phyloP scores from a whole-genome alignment of 2,888 invertebrate genomes.

The Hanleya hanleyi region DNA sequence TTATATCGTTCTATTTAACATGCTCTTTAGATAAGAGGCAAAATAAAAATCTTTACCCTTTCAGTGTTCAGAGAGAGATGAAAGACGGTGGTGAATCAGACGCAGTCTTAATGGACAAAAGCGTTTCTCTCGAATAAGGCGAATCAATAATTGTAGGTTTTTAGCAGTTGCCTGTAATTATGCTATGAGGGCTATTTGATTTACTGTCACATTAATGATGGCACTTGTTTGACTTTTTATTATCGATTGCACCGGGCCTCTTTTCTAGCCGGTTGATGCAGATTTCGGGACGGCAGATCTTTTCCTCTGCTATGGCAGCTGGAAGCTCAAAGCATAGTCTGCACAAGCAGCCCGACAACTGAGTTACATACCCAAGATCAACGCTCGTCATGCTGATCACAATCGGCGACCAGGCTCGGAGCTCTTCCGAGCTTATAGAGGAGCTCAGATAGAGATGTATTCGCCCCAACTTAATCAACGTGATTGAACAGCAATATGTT shows the following conservation, averaged over 20 bases:
- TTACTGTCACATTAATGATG: slow-evolving; percentile 9
- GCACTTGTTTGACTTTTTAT: slow-evolving; percentile 7
- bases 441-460: neutral
- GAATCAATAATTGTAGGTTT: slow-evolving; percentile 8
- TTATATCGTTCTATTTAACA: too few species aligned
- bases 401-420: too few species aligned
- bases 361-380: too few species aligned
- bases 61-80: neutral
- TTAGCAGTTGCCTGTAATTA: slow-evolving; percentile 9
- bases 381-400: too few species aligned
- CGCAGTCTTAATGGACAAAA: neutral
- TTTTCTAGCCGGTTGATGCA: too few species aligned
- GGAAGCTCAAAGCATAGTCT: too few species aligned
- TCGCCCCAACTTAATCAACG: slow-evolving; percentile 18
- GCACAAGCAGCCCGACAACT: too few species aligned
- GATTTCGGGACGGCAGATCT: too few species aligned
- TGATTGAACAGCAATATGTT: slow-evolving; percentile 19
- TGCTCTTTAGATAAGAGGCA: too few species aligned
- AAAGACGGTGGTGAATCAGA: neutral
- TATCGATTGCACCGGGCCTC: neutral
- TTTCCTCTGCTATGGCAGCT: too few species aligned
- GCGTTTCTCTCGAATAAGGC: neutral
- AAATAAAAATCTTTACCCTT: too few species aligned
- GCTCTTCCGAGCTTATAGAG: too few species aligned
- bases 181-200: slow-evolving; percentile 7